A percentile compares a stretch with the other conserved stretches of the same genome.
Conservation (phyloP, 1,140 invertebrate genomes). For the Drosophila grimshawi region DNA sequence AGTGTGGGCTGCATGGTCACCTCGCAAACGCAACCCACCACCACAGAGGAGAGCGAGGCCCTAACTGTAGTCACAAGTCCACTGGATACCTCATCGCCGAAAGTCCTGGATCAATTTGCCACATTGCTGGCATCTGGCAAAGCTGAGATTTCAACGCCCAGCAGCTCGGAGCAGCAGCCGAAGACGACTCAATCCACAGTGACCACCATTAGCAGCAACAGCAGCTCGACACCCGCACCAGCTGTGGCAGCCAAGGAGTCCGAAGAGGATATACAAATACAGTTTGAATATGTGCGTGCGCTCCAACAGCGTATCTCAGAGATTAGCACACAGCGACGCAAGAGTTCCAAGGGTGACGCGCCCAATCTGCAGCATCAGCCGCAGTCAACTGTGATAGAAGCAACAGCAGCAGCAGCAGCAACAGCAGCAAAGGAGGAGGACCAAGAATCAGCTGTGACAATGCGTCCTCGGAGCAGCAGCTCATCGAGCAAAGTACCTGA, state of each 20-base stretch:
- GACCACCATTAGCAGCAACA: conserved; percentile 53
- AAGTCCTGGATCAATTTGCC: conserved; percentile 65
- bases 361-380: conserved; percentile 54
- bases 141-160: conserved; percentile 66
- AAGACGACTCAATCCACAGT: conserved; percentile 68
- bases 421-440: conserved; percentile 7
- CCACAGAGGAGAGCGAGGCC: conserved; percentile 86
- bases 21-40: conserved; percentile 73
- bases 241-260: conserved; percentile 52
- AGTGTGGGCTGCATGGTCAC: conserved; percentile 84
- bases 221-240: conserved; percentile 43
- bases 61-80: conserved; percentile 86
- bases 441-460: conserved; percentile 13
- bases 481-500: conserved; percentile 76
- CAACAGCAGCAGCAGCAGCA: conserved; percentile 12
- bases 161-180: conserved; percentile 78
- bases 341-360: conserved; percentile 86
- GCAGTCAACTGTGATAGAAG: conserved; percentile 81
- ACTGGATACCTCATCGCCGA: conserved; percentile 84
- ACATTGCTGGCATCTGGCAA: conserved; percentile 56
- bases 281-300: conserved; percentile 87
- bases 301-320: conserved; percentile 89
- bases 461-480: conserved; percentile 63
- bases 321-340: conserved; percentile 88
- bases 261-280: conserved; percentile 69